phyloP scores from a whole-genome alignment of 2,888 invertebrate genomes.

The Oegoconia quadripuncta region DNA sequence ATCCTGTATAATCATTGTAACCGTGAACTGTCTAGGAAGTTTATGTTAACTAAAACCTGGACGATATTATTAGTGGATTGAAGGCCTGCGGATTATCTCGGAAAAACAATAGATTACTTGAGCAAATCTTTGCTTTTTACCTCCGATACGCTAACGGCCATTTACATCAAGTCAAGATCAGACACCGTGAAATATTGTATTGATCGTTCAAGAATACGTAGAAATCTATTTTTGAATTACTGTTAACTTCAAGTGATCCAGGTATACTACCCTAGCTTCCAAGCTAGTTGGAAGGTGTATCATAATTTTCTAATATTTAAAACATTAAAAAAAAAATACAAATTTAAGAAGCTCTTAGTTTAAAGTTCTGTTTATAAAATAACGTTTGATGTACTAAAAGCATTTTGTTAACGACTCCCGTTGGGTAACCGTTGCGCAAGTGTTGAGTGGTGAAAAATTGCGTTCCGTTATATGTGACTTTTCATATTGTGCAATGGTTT shows the following conservation, averaged over 20 bases:
- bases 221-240: no score
- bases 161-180: no score
- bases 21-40: constrained; percentile 56
- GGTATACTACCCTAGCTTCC: no score
- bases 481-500: constrained; percentile 52
- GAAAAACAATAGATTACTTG: no score
- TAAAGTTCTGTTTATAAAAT: constrained; percentile 35
- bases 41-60: constrained; percentile 20
- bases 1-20: constrained; percentile 15
- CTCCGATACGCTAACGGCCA: no score
- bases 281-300: no score
- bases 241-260: no score
- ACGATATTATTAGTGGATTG: not conserved
- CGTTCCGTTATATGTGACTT: constrained; percentile 32
- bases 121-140: no score
- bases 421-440: constrained; percentile 45
- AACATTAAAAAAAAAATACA: constrained; percentile 28
- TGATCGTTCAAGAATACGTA: no score
- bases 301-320: constrained; percentile 7
- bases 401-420: constrained; percentile 43
- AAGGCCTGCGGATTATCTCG: not conserved
- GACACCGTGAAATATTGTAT: no score
- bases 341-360: constrained; percentile 34
- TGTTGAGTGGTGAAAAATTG: constrained; percentile 31
- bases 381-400: constrained; percentile 52